Evolutionary conservation across 2,888 invertebrate genomes (phyloP), one percentile per base, ranked within the genome.

Genomic region (Leucophora obtusa): DNA sequence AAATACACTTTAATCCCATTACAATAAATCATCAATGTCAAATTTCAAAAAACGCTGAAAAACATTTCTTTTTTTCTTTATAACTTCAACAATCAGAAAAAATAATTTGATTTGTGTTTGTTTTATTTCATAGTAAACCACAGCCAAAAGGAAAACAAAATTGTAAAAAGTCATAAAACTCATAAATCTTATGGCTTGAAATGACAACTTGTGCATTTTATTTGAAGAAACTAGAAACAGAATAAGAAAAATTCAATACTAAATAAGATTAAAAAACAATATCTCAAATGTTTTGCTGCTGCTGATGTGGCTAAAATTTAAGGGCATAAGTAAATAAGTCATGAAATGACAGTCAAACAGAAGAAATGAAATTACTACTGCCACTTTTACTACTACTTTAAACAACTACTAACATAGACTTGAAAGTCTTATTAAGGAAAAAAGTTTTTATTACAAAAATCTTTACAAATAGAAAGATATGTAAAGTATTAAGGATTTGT

Each of bases 161-260:
- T 72, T 17, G 53, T 53, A 63, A 72, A 63, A 73, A 76, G 69
- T 76, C 72, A 72, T 76, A 73, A 77, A 81, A 77, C 66, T 70
- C 77, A 81, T 81, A 81, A 81, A 81, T 81, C 81, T 70, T 73
- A 43, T 9, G 43, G 47, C 43, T 63, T 62, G 11, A 68, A 75
- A 63, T 51, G 71, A 68, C 75, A 80, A 72, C 43, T 81, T 81
- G 65, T 62, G 72, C 80, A 65, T 76, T 76, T 81, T 56, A 76
- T 80, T 80, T 71, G 24, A 50, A 10, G 50, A 60, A 69, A 59
- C 65, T 33, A 59, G 18, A 53, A 65, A 15, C 11, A 51, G 70
- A 63, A 18, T 38, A 51, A 28, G 43, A 28, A 53, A 68, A 50
- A 15, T 50, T 54, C 21, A 62, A 51, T n/a, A 15, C 43, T 43